Base-by-base conservation (phyloP, 2,888 invertebrate species). In the Lypha dubia region DNA sequence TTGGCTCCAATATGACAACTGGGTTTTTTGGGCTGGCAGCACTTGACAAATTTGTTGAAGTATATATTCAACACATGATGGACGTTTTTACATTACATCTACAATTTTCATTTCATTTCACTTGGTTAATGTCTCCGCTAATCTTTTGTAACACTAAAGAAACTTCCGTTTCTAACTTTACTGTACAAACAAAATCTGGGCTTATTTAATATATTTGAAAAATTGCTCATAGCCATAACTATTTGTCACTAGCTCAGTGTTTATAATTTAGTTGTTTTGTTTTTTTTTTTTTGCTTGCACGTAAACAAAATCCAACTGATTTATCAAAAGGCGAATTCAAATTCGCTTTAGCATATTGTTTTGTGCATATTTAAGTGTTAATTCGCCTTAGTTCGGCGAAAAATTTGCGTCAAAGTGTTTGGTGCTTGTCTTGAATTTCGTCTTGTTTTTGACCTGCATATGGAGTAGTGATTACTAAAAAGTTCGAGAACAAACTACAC, bases 401-500 rank as follows among this genome's bases (percentile, higher is more conserved):
- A n/a, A n/a, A n/a, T n/a, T n/a, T n/a, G n/a, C n/a, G n/a, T n/a
- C 41, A 8, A 11, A 11, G 32, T 32, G 11, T 9, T 44, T 2
- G 46, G 46, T 46, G n/a, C 17, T 46, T 46, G 46, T 46, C 46
- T 46, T 46, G 17, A 17, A 46, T 46, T 44, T 44, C 44, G 44
- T 13, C n/a, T 44, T n/a, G 38, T 38, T 38, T 6, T 32, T 32
- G 7, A 32, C 32, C 3, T 44, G n/a, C 15, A n/a, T n/a, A n/a
- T n/a, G n/a, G n/a, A 41, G 28, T 28, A 28, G 92, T 90, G 85
- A 35, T 58, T 86, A 87, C 92, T 83, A 86, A 91, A 90, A 85
- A 75, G 49, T 89, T 91, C 91, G 89, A 81, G 90, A 88, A 83
- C 0, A 58, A 86, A 89, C 89, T 86, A 88, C 87, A 15, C 56